Evolutionary conservation across 2,888 invertebrate species (phyloP), one percentile per base, ranked within the genome.

Genomic region (Pogonocherus hispidulus): DNA sequence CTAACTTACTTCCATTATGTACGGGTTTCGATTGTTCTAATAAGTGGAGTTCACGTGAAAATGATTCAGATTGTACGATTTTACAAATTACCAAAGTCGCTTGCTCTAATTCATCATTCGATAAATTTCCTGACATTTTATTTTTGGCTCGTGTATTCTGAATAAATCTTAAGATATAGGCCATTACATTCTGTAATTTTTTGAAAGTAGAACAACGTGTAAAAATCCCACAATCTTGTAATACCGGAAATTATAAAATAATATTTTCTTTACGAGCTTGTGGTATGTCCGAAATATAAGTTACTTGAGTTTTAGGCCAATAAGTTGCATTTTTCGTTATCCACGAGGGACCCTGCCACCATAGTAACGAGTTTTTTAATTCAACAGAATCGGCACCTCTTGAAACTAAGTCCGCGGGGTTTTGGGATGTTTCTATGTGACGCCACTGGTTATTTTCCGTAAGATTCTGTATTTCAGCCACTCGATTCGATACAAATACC

Each of bases 401-500:
- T 11, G 37, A 55, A 3, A 55, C 20, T 37, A 22, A 32, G 11
- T 55, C 55, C 3, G 63, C 73, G 8, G 69, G 70, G 66, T 71
- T 71, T 35, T 67, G 18, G 6, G 5, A 20, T 41, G 72, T 51
- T 5, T 14, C 18, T 35, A 75, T 46, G 16, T 73, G 67, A 5
- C 46, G 37, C 71, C 71, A 74, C 3, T 18, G 9, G 16, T 19
- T 23, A 9, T 18, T 55, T 44, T 66, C 54, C 8, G 64, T 54
- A n/a, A 69, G 14, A 9, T 16, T 16, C 49, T 71, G 74, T 46
- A 72, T 76, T 62, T 73, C 66, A 1, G 63, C 44, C 9, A 73
- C 69, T 9, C 73, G 60, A 54, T 74, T 74, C 9, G 70, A 54
- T 18, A 73, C 72, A 59, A 74, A 69, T 8, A 62, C 62, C 19